Conservation (phyloP, 2,888 invertebrate genomes). For the Girardia tigrina region DNA sequence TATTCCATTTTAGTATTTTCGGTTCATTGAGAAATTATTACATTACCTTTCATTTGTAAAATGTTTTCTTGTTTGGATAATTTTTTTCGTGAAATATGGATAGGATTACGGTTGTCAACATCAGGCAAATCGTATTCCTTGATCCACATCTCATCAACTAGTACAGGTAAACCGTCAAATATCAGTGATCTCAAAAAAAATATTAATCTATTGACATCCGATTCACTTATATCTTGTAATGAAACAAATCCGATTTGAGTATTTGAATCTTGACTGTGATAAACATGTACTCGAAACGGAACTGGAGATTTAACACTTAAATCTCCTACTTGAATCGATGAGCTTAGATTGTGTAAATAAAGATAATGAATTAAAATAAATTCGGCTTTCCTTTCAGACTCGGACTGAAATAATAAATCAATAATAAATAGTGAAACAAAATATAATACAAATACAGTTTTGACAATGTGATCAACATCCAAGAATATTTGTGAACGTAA, state of each 20-base stretch:
- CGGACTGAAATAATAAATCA: neutral
- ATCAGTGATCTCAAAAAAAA: neutral
- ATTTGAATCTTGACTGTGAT: constrained; percentile 23
- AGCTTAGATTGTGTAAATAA: constrained; percentile 1
- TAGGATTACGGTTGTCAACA: neutral
- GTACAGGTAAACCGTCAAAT: neutral
- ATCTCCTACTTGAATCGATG: neutral
- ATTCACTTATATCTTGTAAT: neutral
- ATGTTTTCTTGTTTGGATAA: neutral
- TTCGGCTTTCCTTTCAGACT: neutral
- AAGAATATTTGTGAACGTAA: too few relatives aligned
- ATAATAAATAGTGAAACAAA: too few relatives aligned
- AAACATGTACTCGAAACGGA: neutral
- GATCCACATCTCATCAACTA: constrained; percentile 18
- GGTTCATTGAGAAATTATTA: too few relatives aligned
- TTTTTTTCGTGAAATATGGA: neutral
- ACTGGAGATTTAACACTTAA: neutral
- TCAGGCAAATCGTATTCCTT: neutral
- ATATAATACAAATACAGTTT: too few relatives aligned
- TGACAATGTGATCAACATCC: too few relatives aligned
- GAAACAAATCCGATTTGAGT: neutral
- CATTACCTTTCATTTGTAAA: too few relatives aligned
- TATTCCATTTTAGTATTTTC: too few relatives aligned
- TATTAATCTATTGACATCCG: neutral
- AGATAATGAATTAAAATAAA: neutral